Base-by-base conservation (phyloP, 1,140 invertebrate genomes). In the Cepaea nemoralis region DNA sequence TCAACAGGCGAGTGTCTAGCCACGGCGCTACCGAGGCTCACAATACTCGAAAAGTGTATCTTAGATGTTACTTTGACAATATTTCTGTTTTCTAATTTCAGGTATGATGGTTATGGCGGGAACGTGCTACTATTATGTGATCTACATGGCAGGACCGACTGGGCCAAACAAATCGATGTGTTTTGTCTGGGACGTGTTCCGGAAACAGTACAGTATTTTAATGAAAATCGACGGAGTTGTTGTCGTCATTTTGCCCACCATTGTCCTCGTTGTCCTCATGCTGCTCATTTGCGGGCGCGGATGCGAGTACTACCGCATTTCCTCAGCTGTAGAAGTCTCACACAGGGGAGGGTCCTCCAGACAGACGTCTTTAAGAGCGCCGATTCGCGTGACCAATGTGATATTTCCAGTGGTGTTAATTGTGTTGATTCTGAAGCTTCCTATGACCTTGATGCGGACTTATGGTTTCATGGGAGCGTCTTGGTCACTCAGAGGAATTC, bases 71-170 rank as follows among this genome's bases (percentile, higher is more conserved):
- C 22, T 14, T 19, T 8, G 8, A 14, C 1, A 55, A 55, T 55
- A 55, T 27, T 31, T 59, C 55, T 59, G 55, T n/a, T 59, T 5
- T 16, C 59, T 31, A n/a, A n/a, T 63, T 63, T 35, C 78, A 80
- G 78, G 42, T 59, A 74, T 88, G 37, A 83, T 78, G 5, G 74
- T 87, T 2, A 55, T 87, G 24, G 73, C 86, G 3, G 76, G 87
- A 45, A 82, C 84, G 22, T 85, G 82, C 55, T 87, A 85, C 82
- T 84, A 84, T 27, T 86, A 86, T 45, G 55, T 85, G 10, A 83
- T 85, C 45, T 87, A 85, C 81, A 86, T 86, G n/a, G 70, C 83
- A 37, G 86, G 84, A 1, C 81, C 83, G 14, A 31, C 55, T 22
- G 27, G 27, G 24, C n/a, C 6, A 35, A 33, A 3, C 3, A 6